These are phyloP conservation scores for Stegodyphus dumicola DNA, from an alignment of 1,140 invertebrate genomes.

Conservation along the genomic window DNA sequence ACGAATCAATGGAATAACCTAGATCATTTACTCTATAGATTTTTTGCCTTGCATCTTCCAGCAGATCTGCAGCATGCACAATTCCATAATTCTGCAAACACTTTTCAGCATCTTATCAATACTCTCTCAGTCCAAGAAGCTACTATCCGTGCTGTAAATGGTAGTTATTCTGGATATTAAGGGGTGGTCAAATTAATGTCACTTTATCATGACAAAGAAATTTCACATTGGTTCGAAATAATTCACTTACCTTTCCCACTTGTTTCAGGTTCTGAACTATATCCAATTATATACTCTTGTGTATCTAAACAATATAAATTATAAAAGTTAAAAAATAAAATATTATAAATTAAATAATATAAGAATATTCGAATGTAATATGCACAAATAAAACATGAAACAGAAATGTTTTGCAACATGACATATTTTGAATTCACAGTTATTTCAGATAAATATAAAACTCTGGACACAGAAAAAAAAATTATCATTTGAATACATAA, in stretches of 20 bases:
- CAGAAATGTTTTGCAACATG: neutral
- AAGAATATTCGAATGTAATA: neutral
- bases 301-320: neutral
- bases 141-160: no score
- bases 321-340: neutral
- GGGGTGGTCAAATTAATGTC: no score
- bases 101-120: no score
- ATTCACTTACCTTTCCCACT: conserved; percentile 26
- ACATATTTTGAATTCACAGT: neutral
- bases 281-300: conserved; percentile 44
- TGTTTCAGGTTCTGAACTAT: conserved; percentile 50
- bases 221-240: neutral
- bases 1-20: no score
- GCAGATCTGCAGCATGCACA: no score
- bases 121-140: no score
- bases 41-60: no score
- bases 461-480: neutral
- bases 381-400: neutral
- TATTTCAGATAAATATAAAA: neutral
- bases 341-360: neutral
- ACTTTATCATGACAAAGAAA: no score
- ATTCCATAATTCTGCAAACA: no score
- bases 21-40: no score
- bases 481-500: neutral
- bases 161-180: no score